Evolutionary conservation across 1,140 invertebrate species (phyloP), one percentile per base, ranked within the genome.

Genomic region (Danaus plexippus): DNA sequence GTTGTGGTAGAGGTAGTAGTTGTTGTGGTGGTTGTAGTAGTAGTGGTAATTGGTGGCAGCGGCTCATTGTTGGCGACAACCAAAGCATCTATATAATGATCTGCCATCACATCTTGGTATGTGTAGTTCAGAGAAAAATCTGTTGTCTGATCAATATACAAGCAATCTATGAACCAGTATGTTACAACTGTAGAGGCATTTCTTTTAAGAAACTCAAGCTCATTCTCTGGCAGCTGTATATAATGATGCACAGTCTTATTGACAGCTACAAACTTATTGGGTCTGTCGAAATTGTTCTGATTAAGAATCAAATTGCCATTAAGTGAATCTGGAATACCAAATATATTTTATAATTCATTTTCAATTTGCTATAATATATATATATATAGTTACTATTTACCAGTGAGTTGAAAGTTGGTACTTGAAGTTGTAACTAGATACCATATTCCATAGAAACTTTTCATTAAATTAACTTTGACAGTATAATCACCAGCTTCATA

Each of bases 131-230:
- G 91, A 15, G 85, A 77, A 40, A 90, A 89, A 75, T 91, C 88
- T 49, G 82, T 85, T 0, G 91, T 90, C 56, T 89, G 78, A 43
- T 92, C 93, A 56, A 92, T 89, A 79, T 91, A 92, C 63, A 89
- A 85, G 69, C 93, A 95, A 71, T 94, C 91, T 46, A 94, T 87
- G 70, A 94, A 94, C 94, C 94, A 95, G 73, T 90, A 94, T 9
- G 91, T 92, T 12, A 89, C 76, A 11, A 93, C 81, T 15, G 87
- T 87, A 9, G 91, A 92, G 1, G 92, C 89, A 65, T 90, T 90
- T 12, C 87, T 76, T 10, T 80, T 87, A 12, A 94, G 67, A 73
- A 89, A 93, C 44, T 89, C 68, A 42, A 80, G 65, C 77, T 94
- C 93, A 11, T 89, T 86, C 13, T 89, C 71, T 3, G 88, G 88